Percentiles rank a stretch among this genome's conserved stretches.
phyloP scores from a whole-genome alignment of 2,888 invertebrate species.

The Eulithis testata region DNA sequence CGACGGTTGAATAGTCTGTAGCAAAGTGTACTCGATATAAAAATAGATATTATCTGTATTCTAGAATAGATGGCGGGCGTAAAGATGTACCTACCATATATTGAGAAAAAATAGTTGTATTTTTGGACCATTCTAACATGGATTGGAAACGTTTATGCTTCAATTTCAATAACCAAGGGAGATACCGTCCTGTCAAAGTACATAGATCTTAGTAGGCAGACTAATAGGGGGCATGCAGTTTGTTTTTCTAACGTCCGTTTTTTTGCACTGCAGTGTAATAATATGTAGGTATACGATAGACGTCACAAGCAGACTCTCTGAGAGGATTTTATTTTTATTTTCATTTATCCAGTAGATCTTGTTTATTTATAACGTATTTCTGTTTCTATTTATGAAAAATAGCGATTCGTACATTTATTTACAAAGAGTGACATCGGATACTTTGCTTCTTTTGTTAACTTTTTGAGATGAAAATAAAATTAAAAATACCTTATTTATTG shows the following conservation, averaged over 20 bases:
- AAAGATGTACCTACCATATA: too few relatives aligned
- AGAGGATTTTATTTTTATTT: conserved; percentile 48
- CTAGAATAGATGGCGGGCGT: too few relatives aligned
- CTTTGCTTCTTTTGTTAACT: conserved; percentile 48
- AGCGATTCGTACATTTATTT: background rate
- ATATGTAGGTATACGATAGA: conserved; percentile 53
- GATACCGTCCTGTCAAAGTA: too few relatives aligned
- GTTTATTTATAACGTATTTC: conserved; percentile 28
- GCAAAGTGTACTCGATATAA: too few relatives aligned
- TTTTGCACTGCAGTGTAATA: conserved; percentile 46
- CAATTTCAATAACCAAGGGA: too few relatives aligned
- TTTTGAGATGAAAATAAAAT: conserved; percentile 26
- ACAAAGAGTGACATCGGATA: background rate
- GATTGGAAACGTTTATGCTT: too few relatives aligned
- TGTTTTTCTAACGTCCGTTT: conserved; percentile 26
- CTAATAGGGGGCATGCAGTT: too few relatives aligned
- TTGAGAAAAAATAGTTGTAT: too few relatives aligned
- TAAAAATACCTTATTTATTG: background rate
- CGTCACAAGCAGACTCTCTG: conserved; percentile 53
- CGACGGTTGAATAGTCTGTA: too few relatives aligned
- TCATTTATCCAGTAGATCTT: conserved; percentile 45
- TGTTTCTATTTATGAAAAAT: conserved; percentile 13
- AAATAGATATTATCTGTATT: too few relatives aligned
- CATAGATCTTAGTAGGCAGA: too few relatives aligned
- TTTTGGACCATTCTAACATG: too few relatives aligned